Conservation (phyloP, 2,888 invertebrate genomes). For the Chloromyia formosa region DNA sequence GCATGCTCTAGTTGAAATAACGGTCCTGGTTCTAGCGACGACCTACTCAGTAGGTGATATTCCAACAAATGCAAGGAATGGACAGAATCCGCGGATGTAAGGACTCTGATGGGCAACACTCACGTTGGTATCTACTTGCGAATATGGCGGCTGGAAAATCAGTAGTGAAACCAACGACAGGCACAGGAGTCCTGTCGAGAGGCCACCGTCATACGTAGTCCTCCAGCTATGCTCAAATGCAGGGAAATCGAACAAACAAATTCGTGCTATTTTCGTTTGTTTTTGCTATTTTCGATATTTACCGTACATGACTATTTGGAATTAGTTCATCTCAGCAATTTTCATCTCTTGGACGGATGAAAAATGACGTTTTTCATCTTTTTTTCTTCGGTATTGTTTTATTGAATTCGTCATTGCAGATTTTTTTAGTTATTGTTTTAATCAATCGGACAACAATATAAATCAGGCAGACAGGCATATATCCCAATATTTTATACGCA, state of each 20-base stretch:
- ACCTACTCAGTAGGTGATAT: background rate
- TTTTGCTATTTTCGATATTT: conserved; percentile 48
- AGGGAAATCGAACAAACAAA: conserved; percentile 43
- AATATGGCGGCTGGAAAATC: background rate
- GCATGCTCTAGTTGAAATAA: too few species aligned
- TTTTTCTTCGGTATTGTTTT: too few species aligned
- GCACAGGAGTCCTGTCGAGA: background rate
- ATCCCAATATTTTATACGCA: too few species aligned
- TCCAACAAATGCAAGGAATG: too few species aligned
- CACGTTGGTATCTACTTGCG: background rate
- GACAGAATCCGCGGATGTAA: too few species aligned
- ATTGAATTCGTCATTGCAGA: too few species aligned
- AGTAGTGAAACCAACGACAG: too few species aligned
- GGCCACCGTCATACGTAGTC: background rate
- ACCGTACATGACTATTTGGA: conserved; percentile 50
- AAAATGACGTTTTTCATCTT: background rate
- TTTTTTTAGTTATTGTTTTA: too few species aligned
- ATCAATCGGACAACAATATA: too few species aligned
- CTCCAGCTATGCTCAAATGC: conserved; percentile 19
- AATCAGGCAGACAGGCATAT: too few species aligned
- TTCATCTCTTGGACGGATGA: conserved; percentile 5
- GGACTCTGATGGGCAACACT: background rate
- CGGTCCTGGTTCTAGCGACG: background rate
- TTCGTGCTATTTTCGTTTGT: conserved; percentile 46
- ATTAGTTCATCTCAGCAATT: conserved; percentile 46